Conservation (phyloP, 2,797 vertebrate species). For the Tolypeutes matacus region DNA sequence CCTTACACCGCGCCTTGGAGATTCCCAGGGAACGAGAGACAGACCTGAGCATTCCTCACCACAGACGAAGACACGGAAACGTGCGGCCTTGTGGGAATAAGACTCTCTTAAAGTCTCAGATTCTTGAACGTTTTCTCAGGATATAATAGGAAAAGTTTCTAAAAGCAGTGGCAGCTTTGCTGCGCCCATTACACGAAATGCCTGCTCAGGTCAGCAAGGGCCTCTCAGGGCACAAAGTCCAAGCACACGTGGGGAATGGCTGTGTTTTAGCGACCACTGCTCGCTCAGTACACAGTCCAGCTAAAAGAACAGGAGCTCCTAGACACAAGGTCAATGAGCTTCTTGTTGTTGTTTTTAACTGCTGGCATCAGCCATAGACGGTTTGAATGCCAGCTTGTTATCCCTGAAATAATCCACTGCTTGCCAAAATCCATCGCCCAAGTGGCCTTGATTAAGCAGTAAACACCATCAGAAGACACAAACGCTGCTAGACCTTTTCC, state of each 20-base stretch:
- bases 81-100: not conserved
- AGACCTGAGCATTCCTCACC: not conserved
- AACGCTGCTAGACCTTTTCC: not conserved
- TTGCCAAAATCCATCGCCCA: not conserved
- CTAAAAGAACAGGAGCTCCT: not conserved
- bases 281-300: not conserved
- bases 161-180: constrained; percentile 20
- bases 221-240: not conserved
- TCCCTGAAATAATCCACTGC: constrained; percentile 6
- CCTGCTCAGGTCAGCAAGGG: not conserved
- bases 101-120: not conserved
- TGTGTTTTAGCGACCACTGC: not conserved
- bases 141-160: not conserved
- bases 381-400: not conserved
- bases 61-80: not conserved
- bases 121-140: not conserved
- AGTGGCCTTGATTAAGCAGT: not conserved
- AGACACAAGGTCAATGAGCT: not conserved
- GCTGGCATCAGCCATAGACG: not conserved
- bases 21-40: not conserved
- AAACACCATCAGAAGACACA: not conserved
- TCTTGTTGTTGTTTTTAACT: not conserved
- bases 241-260: not conserved
- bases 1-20: not conserved
- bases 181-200: not conserved